phyloP scores from a whole-genome alignment of 2,888 invertebrate genomes.

The Coecobrya sp. region DNA sequence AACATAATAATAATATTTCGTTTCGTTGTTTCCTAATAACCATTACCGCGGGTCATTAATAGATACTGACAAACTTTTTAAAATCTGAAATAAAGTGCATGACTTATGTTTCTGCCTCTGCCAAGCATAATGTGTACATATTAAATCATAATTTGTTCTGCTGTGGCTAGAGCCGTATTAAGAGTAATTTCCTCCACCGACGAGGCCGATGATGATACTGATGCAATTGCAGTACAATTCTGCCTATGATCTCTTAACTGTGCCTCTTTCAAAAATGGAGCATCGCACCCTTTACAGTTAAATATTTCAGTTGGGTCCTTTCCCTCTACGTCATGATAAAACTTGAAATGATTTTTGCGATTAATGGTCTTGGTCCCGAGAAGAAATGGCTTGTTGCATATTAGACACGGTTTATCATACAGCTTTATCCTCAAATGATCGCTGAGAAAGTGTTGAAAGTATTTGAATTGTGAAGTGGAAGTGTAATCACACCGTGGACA shows the following conservation, averaged over 20 bases:
- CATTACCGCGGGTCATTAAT: too few relatives aligned
- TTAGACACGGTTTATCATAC: conserved; percentile 40
- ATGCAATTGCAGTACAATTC: neutral
- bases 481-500: conserved; percentile 57
- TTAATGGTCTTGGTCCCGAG: conserved; percentile 29
- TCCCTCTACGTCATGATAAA: conserved; percentile 52
- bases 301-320: conserved; percentile 26
- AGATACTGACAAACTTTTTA: too few relatives aligned
- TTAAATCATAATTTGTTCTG: conserved; percentile 30
- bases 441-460: conserved; percentile 53
- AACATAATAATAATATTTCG: too few relatives aligned
- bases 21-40: too few relatives aligned
- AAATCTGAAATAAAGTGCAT: too few relatives aligned
- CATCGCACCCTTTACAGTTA: conserved; percentile 41
- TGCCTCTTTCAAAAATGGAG: conserved; percentile 48
- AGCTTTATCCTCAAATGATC: conserved; percentile 50
- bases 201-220: neutral
- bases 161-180: conserved; percentile 45
- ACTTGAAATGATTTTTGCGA: conserved; percentile 38
- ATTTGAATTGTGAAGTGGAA: conserved; percentile 49
- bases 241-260: conserved; percentile 50
- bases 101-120: too few relatives aligned
- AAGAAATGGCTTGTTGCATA: conserved; percentile 59
- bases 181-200: conserved; percentile 28
- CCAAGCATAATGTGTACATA: too few relatives aligned